Base-by-base conservation (phyloP, 1,140 invertebrate species). In the Medauroidea extradentata region DNA sequence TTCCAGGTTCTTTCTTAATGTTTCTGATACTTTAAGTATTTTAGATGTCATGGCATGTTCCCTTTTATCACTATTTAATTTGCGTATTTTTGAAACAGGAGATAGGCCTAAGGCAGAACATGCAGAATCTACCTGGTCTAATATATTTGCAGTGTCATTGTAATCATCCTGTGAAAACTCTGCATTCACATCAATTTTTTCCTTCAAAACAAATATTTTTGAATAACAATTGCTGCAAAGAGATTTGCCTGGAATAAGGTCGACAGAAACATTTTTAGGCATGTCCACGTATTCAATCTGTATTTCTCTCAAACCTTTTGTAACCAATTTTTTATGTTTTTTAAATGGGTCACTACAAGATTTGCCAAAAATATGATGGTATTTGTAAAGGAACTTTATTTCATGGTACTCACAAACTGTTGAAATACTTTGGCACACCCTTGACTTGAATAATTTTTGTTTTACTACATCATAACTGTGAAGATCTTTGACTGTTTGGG, bases 371-470 rank as follows among this genome's bases (percentile, higher is more conserved):
- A 57, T 23, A 25, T 57, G 43, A 57, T 49, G n/a, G 16, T 16
- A 57, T 57, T 57, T 57, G 13, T 57, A 18, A 23, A 57, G 49
- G n/a, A 16, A 57, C 49, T 57, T 57, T 23, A 48, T 49, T 57
- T 57, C 42, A 57, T 57, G 55, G 25, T 57, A 57, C 55, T 48
- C 49, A 29, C 55, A 49, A 41, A 16, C 46, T 46, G 16, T 23
- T 48, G 14, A 34, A 25, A 49, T 23, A 13, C 38, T 34, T 8
- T 3, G 18, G 43, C 24, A 34, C 13, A 56, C 23, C 27, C 53
- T 56, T 44, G 46, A 56, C 11, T 44, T 23, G 24, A 56, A 44
- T 29, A 57, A 21, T 23, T 19, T n/a, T 57, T 57, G 13, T 49
- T 57, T 46, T 49, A 4, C 21, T 25, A 29, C 18, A 49, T 29